Base-by-base conservation (phyloP, 1,140 invertebrate species). In the Ceratitis capitata region DNA sequence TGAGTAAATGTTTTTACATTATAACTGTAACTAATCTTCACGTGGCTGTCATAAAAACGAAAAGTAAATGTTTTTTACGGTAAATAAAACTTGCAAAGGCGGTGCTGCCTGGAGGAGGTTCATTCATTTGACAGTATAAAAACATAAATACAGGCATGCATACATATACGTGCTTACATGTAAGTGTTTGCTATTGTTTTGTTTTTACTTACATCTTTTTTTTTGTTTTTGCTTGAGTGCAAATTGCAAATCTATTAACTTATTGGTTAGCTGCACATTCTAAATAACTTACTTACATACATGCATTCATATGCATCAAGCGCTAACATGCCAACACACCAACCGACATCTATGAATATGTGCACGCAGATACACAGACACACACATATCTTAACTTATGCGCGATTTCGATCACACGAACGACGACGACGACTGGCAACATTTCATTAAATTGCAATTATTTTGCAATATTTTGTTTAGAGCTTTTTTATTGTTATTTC, bases 371-470 rank as follows among this genome's bases (percentile, higher is more conserved):
- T 7, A 45, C 39, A 23, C 7, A 6, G 4, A 35, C 32, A 9
- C 32, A 39, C 69, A 23, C 4, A n/a, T 39, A 14, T 5, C 19
- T 74, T 74, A n/a, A 74, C 64, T 42, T n/a, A 10, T 19, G 69
- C 42, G 69, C 69, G 69, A 78, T 78, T 78, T 78, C 69, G 69
- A 78, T 78, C 69, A 78, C 69, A 45, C 39, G 32, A 29, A 35
- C 69, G n/a, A n/a, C n/a, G n/a, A n/a, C n/a, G n/a, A n/a, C n/a
- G n/a, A n/a, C n/a, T n/a, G 42, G 39, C 69, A 78, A 78, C 69
- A 78, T 78, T 78, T 78, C 69, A 78, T 78, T 78, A 78, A 78
- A 45, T 78, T 78, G 69, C 69, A 78, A 78, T 78, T 78, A 78
- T 78, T 78, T 78, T 78, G 69, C 69, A 78, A 78, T 78, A 78